Base-by-base conservation (phyloP, 2,113 vertebrate genomes). In the Rostratula benghalensis region DNA sequence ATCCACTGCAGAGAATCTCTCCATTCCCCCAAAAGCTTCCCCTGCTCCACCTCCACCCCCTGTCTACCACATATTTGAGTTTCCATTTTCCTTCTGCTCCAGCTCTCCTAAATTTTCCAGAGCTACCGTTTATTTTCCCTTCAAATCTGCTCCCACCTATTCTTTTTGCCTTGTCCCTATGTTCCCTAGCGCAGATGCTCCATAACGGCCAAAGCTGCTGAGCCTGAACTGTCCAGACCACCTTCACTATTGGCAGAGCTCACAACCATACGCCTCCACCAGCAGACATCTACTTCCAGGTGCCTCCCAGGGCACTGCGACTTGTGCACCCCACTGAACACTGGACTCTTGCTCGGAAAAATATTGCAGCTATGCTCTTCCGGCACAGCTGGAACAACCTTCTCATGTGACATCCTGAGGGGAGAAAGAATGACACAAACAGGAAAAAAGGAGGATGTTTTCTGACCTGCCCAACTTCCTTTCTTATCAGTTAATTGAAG, bases 21-120 rank as follows among this genome's bases (percentile, higher is more conserved):
- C 71, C 13, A 23, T 64, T 90, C 19, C 9, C 84, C 11, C 5
- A 14, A 73, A 59, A 87, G 4, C 8, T 70, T 54, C 3, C 25
- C 30, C 24, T 8, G 11, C 8, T 8, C 13, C 10, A 10, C 57
- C 15, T 16, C 1, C 6, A 6, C 18, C 7, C 19, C 11, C 18
- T 2, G 1, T 71, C 83, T 71, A 35, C 4, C 7, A 64, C 11
- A 35, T 25, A 7, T 77, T 18, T 4, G 5, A n/a, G 11, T 56
- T 76, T 68, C 24, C n/a, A 5, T 28, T 61, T 71, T 76, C 19
- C 8, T 67, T 78, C 41, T 6, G 1, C 33, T 88, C 45, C 13
- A 3, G 33, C 12, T 83, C 31, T 75, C 43, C 13, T 81, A 61
- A 69, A 18, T 31, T 28, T 33, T 57, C 13, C 25, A 82, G 57